phyloP scores from a whole-genome alignment of 53 echinoderm and acorn worm genomes.

The Arbacia lixula region DNA sequence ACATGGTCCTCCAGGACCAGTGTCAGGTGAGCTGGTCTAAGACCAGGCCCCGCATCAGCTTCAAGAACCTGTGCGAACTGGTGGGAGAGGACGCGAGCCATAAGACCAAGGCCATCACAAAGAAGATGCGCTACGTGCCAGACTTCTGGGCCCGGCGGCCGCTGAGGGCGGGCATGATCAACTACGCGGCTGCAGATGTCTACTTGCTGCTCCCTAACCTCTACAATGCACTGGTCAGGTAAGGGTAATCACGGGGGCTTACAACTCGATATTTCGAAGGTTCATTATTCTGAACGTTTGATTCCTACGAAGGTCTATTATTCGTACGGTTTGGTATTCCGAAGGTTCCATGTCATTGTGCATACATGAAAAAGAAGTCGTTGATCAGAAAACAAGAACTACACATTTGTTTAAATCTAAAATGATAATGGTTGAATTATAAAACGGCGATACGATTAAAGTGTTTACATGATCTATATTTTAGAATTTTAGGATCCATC shows the following conservation, averaged over 20 bases:
- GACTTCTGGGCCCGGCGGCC: conserved; percentile 85
- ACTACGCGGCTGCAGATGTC: conserved; percentile 82
- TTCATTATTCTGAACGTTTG: too few species aligned
- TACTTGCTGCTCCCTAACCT: conserved; percentile 69
- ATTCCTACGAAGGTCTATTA: too few species aligned
- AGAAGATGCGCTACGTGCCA: conserved; percentile 60
- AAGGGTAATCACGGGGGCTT: neutral
- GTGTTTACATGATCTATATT: too few species aligned
- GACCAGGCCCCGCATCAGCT: neutral
- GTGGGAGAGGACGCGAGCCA: conserved; percentile 1
- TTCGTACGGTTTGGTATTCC: too few species aligned
- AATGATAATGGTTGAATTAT: too few species aligned
- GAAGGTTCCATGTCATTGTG: neutral
- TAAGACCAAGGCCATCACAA: conserved; percentile 34
- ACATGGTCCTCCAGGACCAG: conserved; percentile 33
- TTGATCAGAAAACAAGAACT: too few species aligned
- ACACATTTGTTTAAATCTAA: too few species aligned
- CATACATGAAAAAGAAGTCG: neutral
- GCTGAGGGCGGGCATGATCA: conserved; percentile 69
- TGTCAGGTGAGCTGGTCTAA: neutral
- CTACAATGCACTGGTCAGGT: conserved; percentile 74
- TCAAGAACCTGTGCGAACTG: conserved; percentile 31
- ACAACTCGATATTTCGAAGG: too few species aligned
- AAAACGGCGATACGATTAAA: too few species aligned
- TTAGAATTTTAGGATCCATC: too few species aligned